These are phyloP conservation scores for Hyppa rectilinea DNA, from an alignment of 2,888 invertebrate species.

Conservation along the genomic window DNA sequence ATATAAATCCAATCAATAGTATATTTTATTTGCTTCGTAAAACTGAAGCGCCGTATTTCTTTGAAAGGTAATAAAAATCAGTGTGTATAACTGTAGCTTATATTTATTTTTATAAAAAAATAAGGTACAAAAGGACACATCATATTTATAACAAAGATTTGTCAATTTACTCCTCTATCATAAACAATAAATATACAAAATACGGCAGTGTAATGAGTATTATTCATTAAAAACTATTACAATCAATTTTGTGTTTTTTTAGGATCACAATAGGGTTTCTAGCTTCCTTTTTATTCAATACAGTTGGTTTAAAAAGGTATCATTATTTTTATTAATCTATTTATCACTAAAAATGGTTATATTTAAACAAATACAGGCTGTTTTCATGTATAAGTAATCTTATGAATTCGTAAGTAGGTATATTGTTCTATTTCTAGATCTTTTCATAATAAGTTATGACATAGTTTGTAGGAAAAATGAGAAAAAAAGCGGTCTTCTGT, in stretches of 20 bases:
- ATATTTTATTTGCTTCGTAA: neutral
- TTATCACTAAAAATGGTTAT: constrained; percentile 37
- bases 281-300: constrained; percentile 51
- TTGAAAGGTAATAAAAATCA: constrained; percentile 32
- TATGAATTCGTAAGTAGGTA: constrained; percentile 18
- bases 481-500: constrained; percentile 38
- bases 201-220: constrained; percentile 74
- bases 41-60: neutral
- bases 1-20: neutral
- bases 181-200: constrained; percentile 71
- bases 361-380: constrained; percentile 29
- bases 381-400: constrained; percentile 15
- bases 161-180: constrained; percentile 62
- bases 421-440: constrained; percentile 39
- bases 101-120: constrained; percentile 78
- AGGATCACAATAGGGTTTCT: constrained; percentile 66
- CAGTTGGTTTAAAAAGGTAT: constrained; percentile 27
- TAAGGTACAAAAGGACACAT: constrained; percentile 85
- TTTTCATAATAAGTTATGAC: constrained; percentile 55
- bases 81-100: constrained; percentile 61
- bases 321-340: constrained; percentile 34
- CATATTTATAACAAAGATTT: constrained; percentile 65
- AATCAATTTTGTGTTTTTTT: constrained; percentile 61
- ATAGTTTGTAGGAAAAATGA: constrained; percentile 52
- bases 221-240: constrained; percentile 66